A percentile compares a stretch with the other conserved stretches of the same genome.
phyloP scores from a whole-genome alignment of 2,888 invertebrate species.

The Ochropacha duplaris region DNA sequence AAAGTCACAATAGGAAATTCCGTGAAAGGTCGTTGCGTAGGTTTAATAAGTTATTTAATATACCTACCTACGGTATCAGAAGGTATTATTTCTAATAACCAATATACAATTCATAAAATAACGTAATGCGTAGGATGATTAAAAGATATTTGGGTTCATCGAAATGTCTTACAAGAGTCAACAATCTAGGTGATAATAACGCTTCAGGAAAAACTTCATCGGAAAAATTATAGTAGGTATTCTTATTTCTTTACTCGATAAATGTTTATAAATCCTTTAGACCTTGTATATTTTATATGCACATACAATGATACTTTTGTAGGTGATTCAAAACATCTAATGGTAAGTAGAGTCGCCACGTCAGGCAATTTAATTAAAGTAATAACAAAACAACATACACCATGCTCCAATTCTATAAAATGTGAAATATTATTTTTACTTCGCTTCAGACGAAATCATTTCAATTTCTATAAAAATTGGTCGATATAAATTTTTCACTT shows the following conservation, averaged over 20 bases:
- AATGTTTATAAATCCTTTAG: no score
- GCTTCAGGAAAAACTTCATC: background rate
- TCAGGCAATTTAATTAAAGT: no score
- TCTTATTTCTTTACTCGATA: no score
- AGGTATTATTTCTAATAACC: background rate
- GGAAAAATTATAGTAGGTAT: background rate
- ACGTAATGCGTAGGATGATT: background rate
- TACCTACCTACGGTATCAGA: no score
- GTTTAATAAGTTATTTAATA: background rate
- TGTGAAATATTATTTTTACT: no score
- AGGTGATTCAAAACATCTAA: background rate
- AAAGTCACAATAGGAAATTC: background rate
- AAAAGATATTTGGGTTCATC: background rate
- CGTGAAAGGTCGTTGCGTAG: background rate
- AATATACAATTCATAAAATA: background rate
- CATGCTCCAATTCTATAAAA: slow-evolving; percentile 1
- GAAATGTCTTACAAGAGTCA: background rate
- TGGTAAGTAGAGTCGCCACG: no score
- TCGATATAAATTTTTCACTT: background rate
- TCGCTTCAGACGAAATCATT: background rate
- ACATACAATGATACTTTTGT: background rate
- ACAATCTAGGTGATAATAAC: background rate
- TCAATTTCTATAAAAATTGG: background rate
- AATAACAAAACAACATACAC: no score
- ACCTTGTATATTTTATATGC: no score